These are phyloP conservation scores for Plotosus lineatus DNA, from an alignment of 2,113 vertebrate genomes.

Conservation along the genomic window DNA sequence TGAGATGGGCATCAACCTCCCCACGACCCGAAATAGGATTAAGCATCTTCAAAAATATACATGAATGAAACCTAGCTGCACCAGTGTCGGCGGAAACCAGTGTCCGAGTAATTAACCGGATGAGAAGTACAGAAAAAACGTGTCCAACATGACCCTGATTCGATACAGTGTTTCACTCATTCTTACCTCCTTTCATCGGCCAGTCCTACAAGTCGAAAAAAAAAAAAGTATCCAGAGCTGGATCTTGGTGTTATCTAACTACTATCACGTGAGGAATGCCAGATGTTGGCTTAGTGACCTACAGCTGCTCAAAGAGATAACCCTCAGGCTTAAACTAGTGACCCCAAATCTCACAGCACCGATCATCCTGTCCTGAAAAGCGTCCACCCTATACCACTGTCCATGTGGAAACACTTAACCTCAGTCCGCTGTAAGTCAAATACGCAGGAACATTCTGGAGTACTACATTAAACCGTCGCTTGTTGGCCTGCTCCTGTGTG, in stretches of 20 bases:
- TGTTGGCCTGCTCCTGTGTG: neutral
- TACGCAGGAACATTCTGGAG: neutral
- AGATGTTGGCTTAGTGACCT: slow-evolving; percentile 47
- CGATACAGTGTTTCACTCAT: neutral
- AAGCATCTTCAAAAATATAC: too few species aligned
- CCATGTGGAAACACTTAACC: slow-evolving; percentile 41
- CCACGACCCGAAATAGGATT: too few species aligned
- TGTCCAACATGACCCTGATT: neutral
- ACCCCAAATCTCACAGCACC: slow-evolving; percentile 36
- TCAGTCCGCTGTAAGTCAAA: neutral
- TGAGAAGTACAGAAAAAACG: neutral
- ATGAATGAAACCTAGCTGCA: too few species aligned
- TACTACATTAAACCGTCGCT: neutral
- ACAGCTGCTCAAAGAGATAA: slow-evolving; percentile 53
- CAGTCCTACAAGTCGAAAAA: neutral
- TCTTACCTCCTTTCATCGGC: neutral
- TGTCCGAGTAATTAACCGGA: neutral
- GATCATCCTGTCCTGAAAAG: slow-evolving; percentile 21
- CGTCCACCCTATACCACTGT: slow-evolving; percentile 4
- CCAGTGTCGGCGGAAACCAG: too few species aligned
- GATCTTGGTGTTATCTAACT: slow-evolving; percentile 34
- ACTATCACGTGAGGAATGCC: slow-evolving; percentile 53
- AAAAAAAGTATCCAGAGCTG: neutral
- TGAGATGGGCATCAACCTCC: too few species aligned
- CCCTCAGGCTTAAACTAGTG: slow-evolving; percentile 44